Percentiles rank a stretch among this genome's conserved stretches.
Conservation (phyloP, 1,140 invertebrate genomes). For the Bombus polaris region DNA sequence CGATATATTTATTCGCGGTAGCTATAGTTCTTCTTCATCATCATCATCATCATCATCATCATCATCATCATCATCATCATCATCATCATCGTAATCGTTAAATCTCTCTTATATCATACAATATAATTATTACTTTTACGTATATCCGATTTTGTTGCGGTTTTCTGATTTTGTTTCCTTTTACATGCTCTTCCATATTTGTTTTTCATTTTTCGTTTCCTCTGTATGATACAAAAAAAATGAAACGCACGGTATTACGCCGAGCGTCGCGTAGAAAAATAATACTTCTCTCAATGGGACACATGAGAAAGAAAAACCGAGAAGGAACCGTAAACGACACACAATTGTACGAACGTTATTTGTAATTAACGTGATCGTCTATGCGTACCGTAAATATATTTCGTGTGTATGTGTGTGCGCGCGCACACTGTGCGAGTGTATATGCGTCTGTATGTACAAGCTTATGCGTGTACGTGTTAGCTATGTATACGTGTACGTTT, state of each 20-base stretch:
- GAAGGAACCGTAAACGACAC: slow-evolving; percentile 26
- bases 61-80: background rate
- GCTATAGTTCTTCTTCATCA: slow-evolving; percentile 17
- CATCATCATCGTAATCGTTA: background rate
- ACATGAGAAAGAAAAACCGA: slow-evolving; percentile 34
- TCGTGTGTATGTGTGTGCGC: background rate
- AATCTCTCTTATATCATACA: slow-evolving; percentile 37
- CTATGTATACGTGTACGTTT: slow-evolving; percentile 8
- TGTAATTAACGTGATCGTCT: slow-evolving; percentile 5
- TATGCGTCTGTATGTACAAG: background rate
- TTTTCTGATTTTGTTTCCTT: background rate
- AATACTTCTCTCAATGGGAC: slow-evolving; percentile 26
- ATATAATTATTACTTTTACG: slow-evolving; percentile 15
- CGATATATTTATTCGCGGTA: slow-evolving; percentile 51
- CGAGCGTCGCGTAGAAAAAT: slow-evolving; percentile 24
- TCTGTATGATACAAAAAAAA: background rate
- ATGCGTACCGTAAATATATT: background rate
- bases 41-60: background rate
- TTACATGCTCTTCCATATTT: background rate
- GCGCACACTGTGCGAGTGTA: no score
- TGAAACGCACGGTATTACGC: background rate
- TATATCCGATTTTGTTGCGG: background rate
- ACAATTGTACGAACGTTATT: background rate
- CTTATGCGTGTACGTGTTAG: no score
- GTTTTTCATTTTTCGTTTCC: background rate